Evolutionary conservation across 2,113 vertebrate species (phyloP), one percentile per base, ranked within the genome.

Genomic region (Pardalotus punctatus): DNA sequence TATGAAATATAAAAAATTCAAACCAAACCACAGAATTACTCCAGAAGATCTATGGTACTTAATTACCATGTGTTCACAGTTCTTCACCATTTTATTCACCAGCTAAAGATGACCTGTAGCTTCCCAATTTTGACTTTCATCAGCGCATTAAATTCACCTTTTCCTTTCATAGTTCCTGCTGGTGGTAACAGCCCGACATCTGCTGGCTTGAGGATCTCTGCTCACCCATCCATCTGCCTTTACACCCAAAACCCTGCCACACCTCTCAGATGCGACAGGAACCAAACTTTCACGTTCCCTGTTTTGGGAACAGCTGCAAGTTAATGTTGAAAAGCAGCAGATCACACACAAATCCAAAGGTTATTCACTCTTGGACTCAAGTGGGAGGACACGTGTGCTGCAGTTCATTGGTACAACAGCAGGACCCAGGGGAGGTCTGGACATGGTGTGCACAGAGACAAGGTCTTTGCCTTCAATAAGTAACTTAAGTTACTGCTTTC

Each of bases 131-230:
- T 82, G 16, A 33, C 45, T 85, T 85, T 35, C 6, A 2, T 23
- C 50, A 93, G 50, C 1, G 1, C 31, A 77, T 65, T 70, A 29
- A 29, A 67, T 85, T 31, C 48, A 61, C 45, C 40, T 65, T 38
- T 42, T 56, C 53, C 28, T 16, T 57, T 38, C 33, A 12, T 3
- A 14, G 70, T 3, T 47, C 42, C 11, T 48, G 65, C 61, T 18
- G 38, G 67, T 0, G 8, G 94, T 53, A 56, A 56, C 76, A 96
- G 96, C 72, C 96, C 93, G 96, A 96, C 96, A 96, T 56, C 96
- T 97, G 92, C 96, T 96, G 94, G 96, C 71, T 80, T 33, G 33
- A 81, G 33, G 28, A 78, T n/a, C 72, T 56, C 90, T 48, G 67
- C 56, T 91, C 23, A 2, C 35, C 22, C 67, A 24, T 17, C 28